These are phyloP conservation scores for Hippocampus abdominalis DNA, from an alignment of 2,113 vertebrate species.

Conservation along the genomic window DNA sequence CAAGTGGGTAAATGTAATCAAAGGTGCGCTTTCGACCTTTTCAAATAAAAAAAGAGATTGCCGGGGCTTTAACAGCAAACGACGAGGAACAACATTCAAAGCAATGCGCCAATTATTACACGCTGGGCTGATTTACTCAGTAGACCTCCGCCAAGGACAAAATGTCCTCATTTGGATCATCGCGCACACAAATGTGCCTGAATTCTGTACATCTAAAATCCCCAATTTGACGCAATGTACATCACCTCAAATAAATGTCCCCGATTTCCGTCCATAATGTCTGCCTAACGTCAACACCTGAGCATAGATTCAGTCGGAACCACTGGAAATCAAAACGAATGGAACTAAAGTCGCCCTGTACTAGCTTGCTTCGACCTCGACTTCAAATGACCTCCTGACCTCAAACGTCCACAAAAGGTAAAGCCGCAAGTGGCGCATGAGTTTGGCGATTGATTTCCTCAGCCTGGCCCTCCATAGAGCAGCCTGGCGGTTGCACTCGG, in stretches of 20 bases:
- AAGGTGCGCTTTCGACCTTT: slow-evolving; percentile 65
- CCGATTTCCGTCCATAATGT: no score
- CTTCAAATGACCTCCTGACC: no score
- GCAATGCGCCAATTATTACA: slow-evolving; percentile 65
- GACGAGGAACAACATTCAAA: slow-evolving; percentile 71
- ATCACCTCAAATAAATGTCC: no score
- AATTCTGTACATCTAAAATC: no score
- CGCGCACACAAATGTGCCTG: no score
- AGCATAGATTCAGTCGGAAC: no score
- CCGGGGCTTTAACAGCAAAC: slow-evolving; percentile 55
- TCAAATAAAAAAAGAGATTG: slow-evolving; percentile 65
- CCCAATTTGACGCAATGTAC: no score
- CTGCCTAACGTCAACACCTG: no score
- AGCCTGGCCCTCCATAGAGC: background rate
- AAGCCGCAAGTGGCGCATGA: background rate
- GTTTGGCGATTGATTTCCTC: background rate
- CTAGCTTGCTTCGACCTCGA: no score
- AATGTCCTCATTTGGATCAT: background rate
- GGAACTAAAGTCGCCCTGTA: no score
- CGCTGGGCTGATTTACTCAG: slow-evolving; percentile 60
- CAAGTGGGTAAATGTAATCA: slow-evolving; percentile 57
- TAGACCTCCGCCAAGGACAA: background rate
- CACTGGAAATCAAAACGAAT: no score
- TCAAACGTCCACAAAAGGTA: no score
- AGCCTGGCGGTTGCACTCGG: slow-evolving; percentile 30